Evolutionary conservation across 2,888 invertebrate species (phyloP).

Genomic region (Polydrusus pterygomalis): DNA sequence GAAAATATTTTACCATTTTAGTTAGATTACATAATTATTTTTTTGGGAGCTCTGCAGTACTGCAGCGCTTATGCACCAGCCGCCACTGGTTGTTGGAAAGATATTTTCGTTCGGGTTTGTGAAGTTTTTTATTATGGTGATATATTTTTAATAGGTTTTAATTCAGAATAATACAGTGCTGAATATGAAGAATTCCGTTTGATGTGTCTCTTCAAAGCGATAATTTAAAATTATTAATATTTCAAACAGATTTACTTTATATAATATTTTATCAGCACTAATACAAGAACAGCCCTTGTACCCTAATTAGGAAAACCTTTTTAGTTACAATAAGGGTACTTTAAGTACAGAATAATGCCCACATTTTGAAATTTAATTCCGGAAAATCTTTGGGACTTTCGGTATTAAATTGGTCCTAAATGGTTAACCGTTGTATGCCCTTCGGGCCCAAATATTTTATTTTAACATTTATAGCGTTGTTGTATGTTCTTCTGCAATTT

Average conservation of each 20-base stretch:
- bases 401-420: neutral
- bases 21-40: no score
- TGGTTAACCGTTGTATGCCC: neutral
- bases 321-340: neutral
- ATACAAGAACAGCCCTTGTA: neutral
- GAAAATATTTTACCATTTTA: no score
- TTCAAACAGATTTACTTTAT: neutral
- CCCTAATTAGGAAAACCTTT: neutral
- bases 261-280: neutral
- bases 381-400: neutral
- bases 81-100: no score
- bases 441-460: neutral
- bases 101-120: no score
- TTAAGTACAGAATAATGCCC: neutral
- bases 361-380: slow-evolving; percentile 3
- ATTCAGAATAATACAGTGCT: no score
- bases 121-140: no score
- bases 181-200: no score
- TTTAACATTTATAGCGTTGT: neutral
- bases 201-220: no score
- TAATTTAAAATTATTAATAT: no score
- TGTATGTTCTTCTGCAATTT: neutral
- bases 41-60: no score
- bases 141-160: no score
- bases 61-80: no score